Base-by-base conservation (phyloP, 1,140 invertebrate species). In the Triops cancriformis region DNA sequence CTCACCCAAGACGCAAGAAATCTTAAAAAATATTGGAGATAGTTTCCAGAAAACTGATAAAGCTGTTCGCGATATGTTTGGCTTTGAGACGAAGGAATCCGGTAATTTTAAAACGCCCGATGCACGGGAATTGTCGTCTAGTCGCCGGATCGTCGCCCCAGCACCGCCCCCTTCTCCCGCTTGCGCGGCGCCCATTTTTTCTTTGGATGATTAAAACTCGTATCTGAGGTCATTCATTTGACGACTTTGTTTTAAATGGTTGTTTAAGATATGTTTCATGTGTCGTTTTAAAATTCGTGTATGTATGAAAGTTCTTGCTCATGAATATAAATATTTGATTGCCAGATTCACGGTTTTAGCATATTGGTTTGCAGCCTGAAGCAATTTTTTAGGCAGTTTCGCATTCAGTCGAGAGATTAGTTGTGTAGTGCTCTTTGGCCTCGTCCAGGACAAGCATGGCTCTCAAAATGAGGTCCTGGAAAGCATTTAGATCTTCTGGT, bases 1-100 rank as follows among this genome's bases (percentile, higher is more conserved):
- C n/a, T 78, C 77, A 12, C 77, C 77, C 14, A 74, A 73, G 41
- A 78, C 77, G n/a, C 64, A 78, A 43, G 77, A 78, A 27, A 78
- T 78, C 26, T 73, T 74, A 31, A 78, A 78, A 26, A 78, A 73
- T 45, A 26, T 78, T 74, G 77, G 74, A 42, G 64, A 78, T 27
- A 73, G 37, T 26, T 43, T 78, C 9, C 77, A 73, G 12, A 78
- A 78, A 51, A 78, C 77, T 2, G 77, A 78, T 27, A 73, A 78
- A 72, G 72, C 41, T 28, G 26, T 78, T 1, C 73, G 77, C 7
- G 77, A 74, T 45, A 74, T 78, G 77, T 10, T 78, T 64, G 73
- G 77, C 43, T 9, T 78, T 10, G 77, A 73, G 10, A 43, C 72
- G 14, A 78, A 78, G 72, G 42, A 78, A 18, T n/a, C 64, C 42